Base-by-base conservation (phyloP, 2,888 invertebrate genomes). In the Harpagoxenus sublaevis region DNA sequence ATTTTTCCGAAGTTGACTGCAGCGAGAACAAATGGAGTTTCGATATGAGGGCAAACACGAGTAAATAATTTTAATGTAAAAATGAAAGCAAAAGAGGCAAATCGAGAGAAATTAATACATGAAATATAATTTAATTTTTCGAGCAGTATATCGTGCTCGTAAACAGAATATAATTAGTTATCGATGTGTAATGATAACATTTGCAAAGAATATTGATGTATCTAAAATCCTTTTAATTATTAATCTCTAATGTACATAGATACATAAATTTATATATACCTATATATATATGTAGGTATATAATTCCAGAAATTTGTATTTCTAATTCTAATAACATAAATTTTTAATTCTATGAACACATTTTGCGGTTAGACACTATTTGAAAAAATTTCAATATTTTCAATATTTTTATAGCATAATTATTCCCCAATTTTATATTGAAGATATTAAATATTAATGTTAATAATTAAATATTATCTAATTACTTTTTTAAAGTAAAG, bases 71-170 rank as follows among this genome's bases (percentile, higher is more conserved):
- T 85, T 63, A 66, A 87, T 57, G 45, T 8, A 60, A 77, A 65
- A 63, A 78, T 51, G n/a, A 65, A 75, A 81, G 60, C 35, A 65
- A 23, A 78, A 68, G 57, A 39, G 60, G 42, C 63, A 62, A 77
- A 87, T 63, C 39, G 78, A 78, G 82, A 75, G 18, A 83, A 86
- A 89, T 87, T 91, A 89, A 90, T 87, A 88, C 70, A 86, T 73
- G 10, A 73, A 60, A 79, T 79, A 71, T 79, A 79, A 75, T 45
- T 55, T 79, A 79, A 74, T 60, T 57, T 79, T 23, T 12, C 45
- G 23, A 28, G 48, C n/a, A 66, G 12, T 42, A 55, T 66, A 55
- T 66, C 53, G 28, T 35, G 23, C 12, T 51, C 18, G 28, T 39
- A 71, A 79, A 70, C 51, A 77, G 48, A 57, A 57, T 71, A 60